Percentiles rank a stretch among this genome's conserved stretches.
These are phyloP conservation scores for Muschampia plurimacula DNA, from an alignment of 2,888 invertebrate species.

Conservation along the genomic window DNA sequence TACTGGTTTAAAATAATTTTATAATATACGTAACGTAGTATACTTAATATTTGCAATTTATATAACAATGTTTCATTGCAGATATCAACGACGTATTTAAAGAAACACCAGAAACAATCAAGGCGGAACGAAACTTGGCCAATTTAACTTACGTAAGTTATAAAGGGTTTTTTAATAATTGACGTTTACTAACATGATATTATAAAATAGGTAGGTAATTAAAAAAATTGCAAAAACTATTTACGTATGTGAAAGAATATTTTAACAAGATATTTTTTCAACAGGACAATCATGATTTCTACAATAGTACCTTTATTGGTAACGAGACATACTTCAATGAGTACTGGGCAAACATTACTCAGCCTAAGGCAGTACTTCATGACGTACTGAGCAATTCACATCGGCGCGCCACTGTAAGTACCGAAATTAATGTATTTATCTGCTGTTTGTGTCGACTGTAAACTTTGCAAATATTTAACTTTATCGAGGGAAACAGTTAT, in stretches of 20 bases:
- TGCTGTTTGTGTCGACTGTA: no score
- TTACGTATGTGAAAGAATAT: background rate
- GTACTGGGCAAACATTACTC: conserved; percentile 90
- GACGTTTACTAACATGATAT: background rate
- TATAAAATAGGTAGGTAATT: background rate
- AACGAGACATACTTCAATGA: conserved; percentile 85
- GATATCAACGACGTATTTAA: conserved; percentile 63
- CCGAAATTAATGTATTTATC: background rate
- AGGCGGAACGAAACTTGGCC: conserved; percentile 66
- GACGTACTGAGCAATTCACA: conserved; percentile 92
- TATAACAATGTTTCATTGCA: conserved; percentile 50
- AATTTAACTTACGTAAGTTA: conserved; percentile 67
- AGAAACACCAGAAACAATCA: conserved; percentile 65
- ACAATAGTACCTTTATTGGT: conserved; percentile 90
- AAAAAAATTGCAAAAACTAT: no score
- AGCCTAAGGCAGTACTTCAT: conserved; percentile 87
- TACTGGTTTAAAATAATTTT: no score
- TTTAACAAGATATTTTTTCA: conserved; percentile 38
- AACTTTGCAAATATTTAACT: no score
- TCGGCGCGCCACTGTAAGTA: conserved; percentile 92
- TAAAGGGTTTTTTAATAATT: background rate
- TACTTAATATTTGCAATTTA: no score
- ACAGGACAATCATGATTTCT: conserved; percentile 91
- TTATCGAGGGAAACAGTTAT: no score
- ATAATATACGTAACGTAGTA: no score